These are phyloP conservation scores for Drosophila mimetica DNA, from an alignment of 2,888 invertebrate species.

Conservation along the genomic window DNA sequence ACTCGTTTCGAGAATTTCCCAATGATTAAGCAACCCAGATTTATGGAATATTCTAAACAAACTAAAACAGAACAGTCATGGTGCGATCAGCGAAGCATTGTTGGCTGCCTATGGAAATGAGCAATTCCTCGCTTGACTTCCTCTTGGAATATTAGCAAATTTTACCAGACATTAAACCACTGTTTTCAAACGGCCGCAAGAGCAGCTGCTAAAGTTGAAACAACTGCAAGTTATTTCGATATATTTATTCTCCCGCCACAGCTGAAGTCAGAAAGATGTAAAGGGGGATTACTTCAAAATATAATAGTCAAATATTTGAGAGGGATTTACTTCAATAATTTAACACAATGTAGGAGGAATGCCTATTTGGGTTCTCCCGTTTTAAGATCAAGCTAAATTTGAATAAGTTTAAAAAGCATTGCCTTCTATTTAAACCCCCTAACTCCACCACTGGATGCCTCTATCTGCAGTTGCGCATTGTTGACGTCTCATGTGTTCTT, in stretches of 20 bases:
- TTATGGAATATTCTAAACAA: constrained; percentile 7
- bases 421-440: not conserved
- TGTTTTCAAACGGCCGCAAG: constrained; percentile 12
- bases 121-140: constrained; percentile 36
- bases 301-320: too few species aligned
- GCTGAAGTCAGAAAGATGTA: too few species aligned
- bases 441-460: constrained; percentile 4
- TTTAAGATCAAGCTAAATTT: too few species aligned
- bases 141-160: constrained; percentile 9
- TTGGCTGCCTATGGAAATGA: constrained; percentile 26
- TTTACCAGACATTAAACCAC: constrained; percentile 9
- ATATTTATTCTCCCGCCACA: constrained; percentile 27
- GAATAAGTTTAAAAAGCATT: too few species aligned
- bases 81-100: constrained; percentile 20
- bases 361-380: too few species aligned
- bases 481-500: constrained; percentile 47
- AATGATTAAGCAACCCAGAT: constrained; percentile 1
- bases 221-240: constrained; percentile 11
- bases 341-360: too few species aligned
- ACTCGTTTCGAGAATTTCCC: not conserved
- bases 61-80: constrained; percentile 23
- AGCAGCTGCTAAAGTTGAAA: constrained; percentile 20
- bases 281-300: not conserved
- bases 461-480: constrained; percentile 42
- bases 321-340: too few species aligned